Base-by-base conservation (phyloP, 2,888 invertebrate species). In the Subacronicta megacephala region DNA sequence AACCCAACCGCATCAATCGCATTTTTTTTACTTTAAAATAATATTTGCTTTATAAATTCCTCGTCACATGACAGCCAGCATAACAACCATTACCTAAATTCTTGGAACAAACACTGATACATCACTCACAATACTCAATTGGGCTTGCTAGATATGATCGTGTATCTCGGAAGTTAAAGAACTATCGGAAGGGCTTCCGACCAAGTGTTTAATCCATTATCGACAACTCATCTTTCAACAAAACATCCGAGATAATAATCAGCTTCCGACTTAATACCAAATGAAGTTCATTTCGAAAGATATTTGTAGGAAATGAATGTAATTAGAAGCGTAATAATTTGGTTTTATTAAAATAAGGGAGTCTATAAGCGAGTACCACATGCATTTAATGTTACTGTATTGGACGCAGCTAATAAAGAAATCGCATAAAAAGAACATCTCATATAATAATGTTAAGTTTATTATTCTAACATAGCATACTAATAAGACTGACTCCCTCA, bases 101-200 rank as follows among this genome's bases (percentile, higher is more conserved):
- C 64, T 49, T 3, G 0, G 36, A 52, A 64, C 1, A 16, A 9
- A 20, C 35, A 43, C 9, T 42, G 37, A 38, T 40, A 20, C 36
- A 44, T 59, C 16, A 43, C 40, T 59, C 26, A 44, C 12, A 42
- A 38, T 18, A 56, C 63, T 44, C 29, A 45, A 59, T 58, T 37
- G 18, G 41, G 26, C 9, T 40, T 44, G 31, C 36, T 15, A 42
- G 26, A 56, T 40, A 35, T 20, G 35, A 47, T 51, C 9, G 17
- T 29, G 9, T 15, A 42, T 12, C 17, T 44, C 36, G 44, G 57
- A 50, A 53, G 52, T 46, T 33, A 0, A 31, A 2, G 12, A 42
- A 54, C 63, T 29, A 64, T 68, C 40, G 62, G 61, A 71, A 65
- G 50, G 31, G 40, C 61, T 57, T 72, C 70, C 59, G 45, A 33